phyloP scores from a whole-genome alignment of 2,888 invertebrate genomes.

The Andrena hattorfiana region DNA sequence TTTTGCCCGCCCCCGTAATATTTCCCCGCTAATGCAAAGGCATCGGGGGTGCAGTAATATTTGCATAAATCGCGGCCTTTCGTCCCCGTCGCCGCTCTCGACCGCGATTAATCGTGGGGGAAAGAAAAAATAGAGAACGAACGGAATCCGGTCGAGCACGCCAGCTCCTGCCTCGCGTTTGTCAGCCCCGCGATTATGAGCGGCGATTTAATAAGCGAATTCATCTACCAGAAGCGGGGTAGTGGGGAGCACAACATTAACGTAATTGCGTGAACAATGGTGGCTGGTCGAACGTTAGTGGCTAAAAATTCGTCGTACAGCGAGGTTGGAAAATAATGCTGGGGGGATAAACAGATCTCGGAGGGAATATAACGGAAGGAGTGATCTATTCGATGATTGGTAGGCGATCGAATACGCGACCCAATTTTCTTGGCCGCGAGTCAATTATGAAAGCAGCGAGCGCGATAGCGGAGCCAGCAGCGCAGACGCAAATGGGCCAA shows the following conservation, averaged over 20 bases:
- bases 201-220: slow-evolving; percentile 53
- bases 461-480: neutral
- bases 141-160: neutral
- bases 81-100: slow-evolving; percentile 17
- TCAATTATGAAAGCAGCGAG: slow-evolving; percentile 30
- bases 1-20: slow-evolving; percentile 25
- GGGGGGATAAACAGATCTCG: neutral
- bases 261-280: slow-evolving; percentile 50
- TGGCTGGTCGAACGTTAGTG: neutral
- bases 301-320: slow-evolving; percentile 29
- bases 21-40: slow-evolving; percentile 22
- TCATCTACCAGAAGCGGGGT: slow-evolving; percentile 17
- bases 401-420: slow-evolving; percentile 3
- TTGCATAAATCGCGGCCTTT: slow-evolving; percentile 48
- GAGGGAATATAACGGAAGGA: slow-evolving; percentile 3
- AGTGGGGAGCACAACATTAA: slow-evolving; percentile 33
- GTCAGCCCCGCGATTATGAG: slow-evolving; percentile 37
- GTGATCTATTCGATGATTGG: slow-evolving; percentile 36
- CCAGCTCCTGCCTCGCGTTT: slow-evolving; percentile 1
- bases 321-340: neutral
- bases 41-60: slow-evolving; percentile 35
- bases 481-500: neutral
- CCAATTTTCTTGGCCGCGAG: slow-evolving; percentile 39
- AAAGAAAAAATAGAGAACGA: neutral
- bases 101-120: slow-evolving; percentile 34